phyloP scores from a whole-genome alignment of 1,140 invertebrate genomes.

The Dreissena rostriformis region DNA sequence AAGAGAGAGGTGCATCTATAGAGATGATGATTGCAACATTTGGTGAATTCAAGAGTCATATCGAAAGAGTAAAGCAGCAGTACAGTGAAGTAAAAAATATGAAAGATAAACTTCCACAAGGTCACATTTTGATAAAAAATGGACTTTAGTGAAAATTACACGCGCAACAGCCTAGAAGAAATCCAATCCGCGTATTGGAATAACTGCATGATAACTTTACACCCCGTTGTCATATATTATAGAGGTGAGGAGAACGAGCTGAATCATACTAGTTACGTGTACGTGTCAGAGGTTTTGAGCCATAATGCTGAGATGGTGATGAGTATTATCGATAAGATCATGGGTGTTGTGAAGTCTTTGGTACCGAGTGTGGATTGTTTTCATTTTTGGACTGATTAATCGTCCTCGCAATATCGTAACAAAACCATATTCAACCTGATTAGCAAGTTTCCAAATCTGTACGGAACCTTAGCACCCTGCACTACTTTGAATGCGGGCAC shows the following conservation, averaged over 20 bases:
- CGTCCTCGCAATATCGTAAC: constrained; percentile 38
- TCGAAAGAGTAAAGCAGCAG: constrained; percentile 24
- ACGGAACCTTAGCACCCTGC: neutral
- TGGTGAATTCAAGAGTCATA: constrained; percentile 14
- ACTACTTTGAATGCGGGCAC: constrained; percentile 36
- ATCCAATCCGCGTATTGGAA: constrained; percentile 35
- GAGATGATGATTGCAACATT: neutral
- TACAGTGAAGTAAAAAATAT: constrained; percentile 23
- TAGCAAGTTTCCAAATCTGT: neutral
- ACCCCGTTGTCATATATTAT: constrained; percentile 17
- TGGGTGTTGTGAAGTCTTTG: constrained; percentile 15
- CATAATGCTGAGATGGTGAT: constrained; percentile 53
- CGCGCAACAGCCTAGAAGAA: constrained; percentile 27
- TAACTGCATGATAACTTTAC: neutral
- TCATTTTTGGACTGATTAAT: constrained; percentile 63
- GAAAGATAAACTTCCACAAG: constrained; percentile 15
- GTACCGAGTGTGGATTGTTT: constrained; percentile 34
- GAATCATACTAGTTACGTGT: constrained; percentile 45
- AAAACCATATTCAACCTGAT: constrained; percentile 27
- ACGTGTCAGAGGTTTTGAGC: constrained; percentile 38
- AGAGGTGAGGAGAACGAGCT: neutral
- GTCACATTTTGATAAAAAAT: constrained; percentile 26
- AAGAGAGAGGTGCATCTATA: neutral
- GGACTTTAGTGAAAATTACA: constrained; percentile 42
- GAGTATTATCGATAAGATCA: constrained; percentile 40